Base-by-base conservation (phyloP, 2,113 vertebrate species). In the Sturnira hondurensis region DNA sequence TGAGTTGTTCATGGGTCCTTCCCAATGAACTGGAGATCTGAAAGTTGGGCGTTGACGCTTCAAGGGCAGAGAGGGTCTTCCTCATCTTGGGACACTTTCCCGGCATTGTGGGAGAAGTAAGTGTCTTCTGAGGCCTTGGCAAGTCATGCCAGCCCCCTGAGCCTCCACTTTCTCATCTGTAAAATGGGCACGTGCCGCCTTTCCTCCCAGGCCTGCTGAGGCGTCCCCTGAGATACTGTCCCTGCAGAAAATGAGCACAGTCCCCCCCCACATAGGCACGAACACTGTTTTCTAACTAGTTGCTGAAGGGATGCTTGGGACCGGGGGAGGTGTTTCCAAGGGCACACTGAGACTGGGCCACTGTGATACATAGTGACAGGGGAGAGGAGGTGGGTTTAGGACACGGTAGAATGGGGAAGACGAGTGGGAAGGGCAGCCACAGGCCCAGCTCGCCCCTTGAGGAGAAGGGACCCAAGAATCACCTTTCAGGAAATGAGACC, bases 91-190 rank as follows among this genome's bases (percentile, higher is more conserved):
- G 15, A 47, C 71, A n/a, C 17, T 61, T 26, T 45, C 52, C 10
- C 16, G 24, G 19, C 28, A 14, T 61, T 28, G 2, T 16, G 68
- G 77, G 36, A 89, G 65, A 85, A 76, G 11, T 24, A 33, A 33
- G 76, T n/a, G n/a, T 94, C 54, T 43, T 78, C 54, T 56, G 24
- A 68, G 63, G 19, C 7, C 12, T 15, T 1, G 19, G 47, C 7
- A 26, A 77, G 47, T 78, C 73, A n/a, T 16, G 15, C 14, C n/a
- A 7, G 76, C 20, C 54, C 33, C 43, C 73, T 7, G 28, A 50
- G 73, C 73, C 73, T 63, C 83, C 8, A 63, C n/a, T 47, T 50
- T 50, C 71, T 56, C 54, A 33, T 86, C 81, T 90, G 76, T 54
- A 41, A 71, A 71, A 76, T 86, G 89, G 78, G 65, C 5, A 3